Evolutionary conservation across 1,140 invertebrate species (phyloP), one percentile per base, ranked within the genome.

Genomic region (Zaprionus gabonicus): DNA sequence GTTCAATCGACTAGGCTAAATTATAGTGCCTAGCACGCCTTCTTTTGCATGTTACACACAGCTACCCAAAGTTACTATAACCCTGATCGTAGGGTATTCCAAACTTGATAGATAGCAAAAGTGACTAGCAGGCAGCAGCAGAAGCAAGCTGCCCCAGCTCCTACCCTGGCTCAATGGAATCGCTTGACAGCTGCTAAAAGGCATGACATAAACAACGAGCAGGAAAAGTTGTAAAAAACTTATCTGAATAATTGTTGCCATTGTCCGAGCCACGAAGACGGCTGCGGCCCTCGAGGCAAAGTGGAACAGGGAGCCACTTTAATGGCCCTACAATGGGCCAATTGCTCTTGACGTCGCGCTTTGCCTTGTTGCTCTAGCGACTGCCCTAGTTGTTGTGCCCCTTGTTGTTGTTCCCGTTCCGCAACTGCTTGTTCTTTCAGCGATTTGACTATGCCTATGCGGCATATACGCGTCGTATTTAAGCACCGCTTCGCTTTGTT

Each of bases 231-330:
- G 64, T 80, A 84, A 69, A 76, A 88, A 84, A 82, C 74, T 69
- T 84, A 88, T 88, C 74, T 75, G 53, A 84, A 76, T 84, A 87
- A 87, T 87, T 87, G 84, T 88, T 87, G 81, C 70, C 81, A 75
- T 73, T 81, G 69, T 55, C 79, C 58, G 38, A 66, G 46, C 60
- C 10, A 2, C 9, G 34, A 53, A 34, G 31, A 41, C 72, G 59
- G 60, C 68, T 64, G 56, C 6, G 68, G 27, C 58, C 51, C 38
- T 44, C 20, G 31, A 44, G 20, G 34, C 27, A 9, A n/a, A 31
- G 25, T 17, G 9, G n/a, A 3, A 27, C 25, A 5, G 12, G 10
- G 58, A 15, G n/a, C 27, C 25, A 46, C 62, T 78, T 81, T 79
- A 76, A 81, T 75, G 63, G 76, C 58, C 58, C 71, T 64, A 51